Evolutionary conservation across 1,140 invertebrate species (phyloP).

Genomic region (Lasioglossum baleicum): DNA sequence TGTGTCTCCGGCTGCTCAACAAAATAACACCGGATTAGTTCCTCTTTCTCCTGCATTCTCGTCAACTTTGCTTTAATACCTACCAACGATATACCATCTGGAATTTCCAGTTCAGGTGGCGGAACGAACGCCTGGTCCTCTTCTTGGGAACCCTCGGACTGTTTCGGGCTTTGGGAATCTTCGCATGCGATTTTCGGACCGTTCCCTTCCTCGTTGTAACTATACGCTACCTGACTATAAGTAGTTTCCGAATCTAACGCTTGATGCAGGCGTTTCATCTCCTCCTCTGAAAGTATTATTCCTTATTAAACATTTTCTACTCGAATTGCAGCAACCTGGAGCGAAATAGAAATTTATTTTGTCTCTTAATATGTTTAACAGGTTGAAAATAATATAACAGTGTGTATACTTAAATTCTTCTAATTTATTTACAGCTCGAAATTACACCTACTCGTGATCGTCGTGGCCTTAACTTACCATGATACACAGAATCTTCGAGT

Average conservation of each 20-base stretch:
- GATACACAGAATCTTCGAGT: constrained; percentile 90
- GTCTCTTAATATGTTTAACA: no score
- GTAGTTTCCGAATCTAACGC: constrained; percentile 83
- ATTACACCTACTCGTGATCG: no score
- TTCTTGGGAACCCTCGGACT: constrained; percentile 73
- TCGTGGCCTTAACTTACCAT: constrained; percentile 82
- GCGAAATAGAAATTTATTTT: no score
- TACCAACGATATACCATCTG: constrained; percentile 87
- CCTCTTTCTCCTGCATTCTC: not conserved
- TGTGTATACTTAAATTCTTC: no score
- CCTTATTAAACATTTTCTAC: not conserved
- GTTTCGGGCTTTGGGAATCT: constrained; percentile 74
- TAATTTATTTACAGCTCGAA: no score
- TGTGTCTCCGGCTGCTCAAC: constrained; percentile 90
- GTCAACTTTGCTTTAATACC: constrained; percentile 9
- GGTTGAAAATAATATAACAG: no score
- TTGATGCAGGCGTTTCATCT: constrained; percentile 91
- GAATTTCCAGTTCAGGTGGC: constrained; percentile 86
- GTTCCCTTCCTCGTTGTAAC: constrained; percentile 84
- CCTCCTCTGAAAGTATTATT: constrained; percentile 86
- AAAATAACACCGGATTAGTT: constrained; percentile 10
- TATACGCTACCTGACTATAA: constrained; percentile 91
- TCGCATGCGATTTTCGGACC: constrained; percentile 66
- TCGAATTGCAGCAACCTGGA: no score
- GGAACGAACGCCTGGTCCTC: constrained; percentile 88